Base-by-base conservation (phyloP, 2,888 invertebrate species). In the Trypoxylon attenuatum region DNA sequence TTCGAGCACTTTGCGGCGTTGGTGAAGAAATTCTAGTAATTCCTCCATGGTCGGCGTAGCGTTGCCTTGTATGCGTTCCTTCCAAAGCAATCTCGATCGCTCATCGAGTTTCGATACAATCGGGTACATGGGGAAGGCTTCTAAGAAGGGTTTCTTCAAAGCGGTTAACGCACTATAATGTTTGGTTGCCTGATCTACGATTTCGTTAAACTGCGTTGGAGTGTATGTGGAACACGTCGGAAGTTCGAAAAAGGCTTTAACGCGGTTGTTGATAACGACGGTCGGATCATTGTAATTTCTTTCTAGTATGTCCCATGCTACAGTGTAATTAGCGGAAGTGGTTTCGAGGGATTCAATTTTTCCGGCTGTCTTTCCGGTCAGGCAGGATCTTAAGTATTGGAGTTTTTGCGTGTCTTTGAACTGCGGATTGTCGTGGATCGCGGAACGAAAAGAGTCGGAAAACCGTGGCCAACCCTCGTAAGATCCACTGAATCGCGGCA, bases 401-500 rank as follows among this genome's bases (percentile, higher is more conserved):
- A 57, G 13, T 19, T 39, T 51, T n/a, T 58, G 57, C 0, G 25
- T 2, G 8, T 51, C 38, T 1, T 19, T 19, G 3, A 51, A 33
- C 5, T 0, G 33, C 0, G 21, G 22, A 0, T 51, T 58, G 0
- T 25, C 18, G 5, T 51, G 45, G 1, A 52, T 18, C 0, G n/a
- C n/a, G n/a, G n/a, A n/a, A n/a, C n/a, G n/a, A n/a, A n/a, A n/a
- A n/a, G n/a, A n/a, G n/a, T n/a, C 57, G 2, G 22, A 6, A 3
- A 39, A 58, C 0, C 51, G 39, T 5, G 52, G 29, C 18, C 50
- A 51, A 2, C 42, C 50, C 3, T 50, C 38, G 6, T 50, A 57
- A 0, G 19, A 22, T 0, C 57, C 43, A 4, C 42, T 50, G 13
- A 57, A 50, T 19, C 23, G 50, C 0, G 38, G 50, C 2, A 51